Evolutionary conservation across 2,113 vertebrate genomes (phyloP), one percentile per base, ranked within the genome.

Genomic region (Cervus canadensis): DNA sequence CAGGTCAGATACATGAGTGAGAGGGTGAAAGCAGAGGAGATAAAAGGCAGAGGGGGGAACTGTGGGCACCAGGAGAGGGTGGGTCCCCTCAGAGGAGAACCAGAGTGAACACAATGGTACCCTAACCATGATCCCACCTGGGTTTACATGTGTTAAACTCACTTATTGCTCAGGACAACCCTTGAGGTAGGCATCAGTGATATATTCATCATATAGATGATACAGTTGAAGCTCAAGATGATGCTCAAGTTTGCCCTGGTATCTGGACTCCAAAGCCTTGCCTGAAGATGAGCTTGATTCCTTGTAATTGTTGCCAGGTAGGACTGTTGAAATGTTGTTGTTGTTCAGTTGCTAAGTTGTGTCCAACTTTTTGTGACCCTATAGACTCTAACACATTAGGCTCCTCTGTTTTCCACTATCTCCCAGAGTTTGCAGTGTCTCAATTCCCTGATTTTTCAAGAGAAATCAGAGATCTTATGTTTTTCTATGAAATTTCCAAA

Each of bases 401-500:
- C 3, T 26, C 40, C 71, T 23, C n/a, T 76, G 23, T 76, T 40
- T 26, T 15, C 40, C 71, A 76, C 40, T 76, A 4, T 43, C 71
- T 43, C 71, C 12, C 71, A 43, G 23, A 43, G 7, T 43, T 26
- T 43, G 19, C 19, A 71, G n/a, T 62, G 71, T 33, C 8, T 19
- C 3, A 1, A 2, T 62, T 57, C 84, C 56, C 28, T 48, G 43
- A 26, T 43, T 84, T 88, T 91, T 91, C 19, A 83, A 83, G 59
- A 87, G 86, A 54, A 90, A 97, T 30, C 57, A 36, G 64, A 89
- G 36, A 36, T 48, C 45, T 40, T 57, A 43, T 40, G 21, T 56
- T 93, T 87, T 79, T 86, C 40, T 64, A 48, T 79, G 76, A 90
- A 50, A 74, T 71, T 62, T 93, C 74, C 83, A 62, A 64, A 67